phyloP scores from a whole-genome alignment of 2,888 invertebrate species.

The Ectemnius cavifrons region DNA sequence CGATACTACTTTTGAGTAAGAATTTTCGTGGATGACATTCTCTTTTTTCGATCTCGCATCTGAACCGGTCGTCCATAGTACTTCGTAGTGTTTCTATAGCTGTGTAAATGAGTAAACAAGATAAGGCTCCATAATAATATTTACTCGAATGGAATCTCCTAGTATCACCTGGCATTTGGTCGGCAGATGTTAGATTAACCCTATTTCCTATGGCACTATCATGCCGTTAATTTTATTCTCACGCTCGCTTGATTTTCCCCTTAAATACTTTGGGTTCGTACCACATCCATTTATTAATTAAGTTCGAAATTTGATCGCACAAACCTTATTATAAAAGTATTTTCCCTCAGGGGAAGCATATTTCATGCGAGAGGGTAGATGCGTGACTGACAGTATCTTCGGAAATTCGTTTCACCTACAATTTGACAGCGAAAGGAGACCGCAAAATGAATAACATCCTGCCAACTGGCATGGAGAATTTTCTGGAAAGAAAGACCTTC shows the following conservation, averaged over 20 bases:
- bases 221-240: neutral
- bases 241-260: too few species aligned
- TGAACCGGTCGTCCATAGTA: conserved; percentile 4
- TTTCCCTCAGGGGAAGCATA: neutral
- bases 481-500: conserved; percentile 18
- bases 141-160: conserved; percentile 5
- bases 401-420: conserved; percentile 30
- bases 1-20: neutral
- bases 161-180: conserved; percentile 31
- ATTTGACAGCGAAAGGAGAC: conserved; percentile 51
- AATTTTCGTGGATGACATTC: neutral
- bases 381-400: conserved; percentile 20
- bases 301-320: conserved; percentile 6
- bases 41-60: neutral
- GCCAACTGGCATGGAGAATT: conserved; percentile 25
- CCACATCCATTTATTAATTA: too few species aligned
- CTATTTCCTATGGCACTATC: conserved; percentile 14
- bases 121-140: conserved; percentile 37
- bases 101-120: conserved; percentile 23
- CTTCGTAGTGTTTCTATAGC: neutral
- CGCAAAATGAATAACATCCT: conserved; percentile 73
- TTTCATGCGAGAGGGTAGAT: too few species aligned
- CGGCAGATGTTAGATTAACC: conserved; percentile 28
- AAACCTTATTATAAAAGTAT: conserved; percentile 12
- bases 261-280: too few species aligned